Base-by-base conservation (phyloP, 2,888 invertebrate genomes). In the Luperina testacea region DNA sequence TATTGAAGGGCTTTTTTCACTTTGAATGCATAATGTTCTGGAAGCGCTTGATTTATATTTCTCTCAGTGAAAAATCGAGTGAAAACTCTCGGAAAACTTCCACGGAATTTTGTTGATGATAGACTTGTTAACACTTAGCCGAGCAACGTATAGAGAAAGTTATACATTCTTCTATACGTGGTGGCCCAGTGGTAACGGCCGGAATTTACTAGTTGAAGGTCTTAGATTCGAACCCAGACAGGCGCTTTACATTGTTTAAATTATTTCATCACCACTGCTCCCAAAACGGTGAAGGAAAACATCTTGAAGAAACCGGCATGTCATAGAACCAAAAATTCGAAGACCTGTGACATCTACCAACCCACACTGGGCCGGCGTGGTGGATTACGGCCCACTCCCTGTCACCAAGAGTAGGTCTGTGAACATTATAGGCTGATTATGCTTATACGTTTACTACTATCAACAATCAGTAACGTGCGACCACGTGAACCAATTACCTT, bases 1-100 rank as follows among this genome's bases (percentile, higher is more conserved):
- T 74, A 82, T 83, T 77, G 57, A 78, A 86, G 73, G 24, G 32
- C 13, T 87, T 86, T 81, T 86, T 88, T 87, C 82, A 86, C 78
- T 89, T 88, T 75, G 72, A 75, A 53, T 61, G 81, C 80, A 86
- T 81, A 76, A 80, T 75, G 78, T 73, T 70, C 51, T 42, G 65
- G 64, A 77, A 82, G 48, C 42, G 59, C 76, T 83, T 85, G 78
- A 79, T 77, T 81, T 79, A 81, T 79, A 72, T 78, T 63, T 27
- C 42, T 71, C 6, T 70, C 27, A 51, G 69, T 69, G 17, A 24
- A 70, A 63, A 45, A 27, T 63, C 0, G 15, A 51, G 64, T 42
- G 32, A 75, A 80, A n/a, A n/a, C 45, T 48, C 38, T 72, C 48
- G 59, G 24, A 48, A 42, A 17, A 2, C 3, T 48, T 57, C 24